Evolutionary conservation across 2,113 vertebrate species (phyloP).

Genomic region (Thunnus maccoyii): DNA sequence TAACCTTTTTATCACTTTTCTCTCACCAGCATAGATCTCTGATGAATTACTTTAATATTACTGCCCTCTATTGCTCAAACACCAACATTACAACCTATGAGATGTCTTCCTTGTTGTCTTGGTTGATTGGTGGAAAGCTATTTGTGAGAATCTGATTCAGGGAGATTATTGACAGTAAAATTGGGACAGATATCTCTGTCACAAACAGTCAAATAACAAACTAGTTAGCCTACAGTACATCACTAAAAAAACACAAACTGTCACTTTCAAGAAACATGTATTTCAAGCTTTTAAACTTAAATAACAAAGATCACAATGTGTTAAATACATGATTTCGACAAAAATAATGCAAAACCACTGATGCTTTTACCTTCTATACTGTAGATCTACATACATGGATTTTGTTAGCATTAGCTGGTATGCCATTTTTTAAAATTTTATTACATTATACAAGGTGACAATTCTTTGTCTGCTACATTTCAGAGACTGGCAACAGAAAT

Average conservation of each 20-base stretch:
- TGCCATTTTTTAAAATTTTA: too few species aligned
- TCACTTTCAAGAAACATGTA: conserved; percentile 26
- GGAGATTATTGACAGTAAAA: too few species aligned
- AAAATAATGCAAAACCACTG: conserved; percentile 8
- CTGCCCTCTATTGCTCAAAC: conserved; percentile 63
- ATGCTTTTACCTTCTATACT: not conserved
- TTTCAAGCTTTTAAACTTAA: conserved; percentile 48
- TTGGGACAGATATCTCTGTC: too few species aligned
- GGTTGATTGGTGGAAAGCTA: too few species aligned
- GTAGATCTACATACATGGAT: not conserved
- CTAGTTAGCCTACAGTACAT: not conserved
- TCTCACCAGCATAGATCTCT: too few species aligned
- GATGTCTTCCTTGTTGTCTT: not conserved
- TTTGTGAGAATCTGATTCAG: too few species aligned
- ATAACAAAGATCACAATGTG: not conserved
- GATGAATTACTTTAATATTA: not conserved
- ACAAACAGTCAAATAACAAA: not conserved
- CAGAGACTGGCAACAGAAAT: conserved; percentile 23
- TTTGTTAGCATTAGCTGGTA: too few species aligned
- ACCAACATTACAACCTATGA: conserved; percentile 21
- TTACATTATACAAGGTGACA: not conserved
- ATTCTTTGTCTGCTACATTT: not conserved
- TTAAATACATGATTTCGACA: conserved; percentile 19
- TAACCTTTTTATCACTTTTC: too few species aligned
- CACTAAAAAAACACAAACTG: not conserved